Evolutionary conservation across 2,113 vertebrate species (phyloP).

Genomic region (Oryctolagus cuniculus): mOryCun1.1 NC_091439.1:43261001-43261500

Average conservation of each 20-base stretch:
- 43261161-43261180: neutral
- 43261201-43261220: constrained; percentile 53
- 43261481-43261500: too few relatives aligned
- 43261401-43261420: too few relatives aligned
- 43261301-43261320: constrained; percentile 39
- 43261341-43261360: neutral
- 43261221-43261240: constrained; percentile 43
- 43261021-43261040: constrained; percentile 76
- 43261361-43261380: neutral
- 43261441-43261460: too few relatives aligned
- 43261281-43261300: constrained; percentile 48
- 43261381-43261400: too few relatives aligned
- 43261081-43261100: constrained; percentile 74
- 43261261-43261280: constrained; percentile 2
- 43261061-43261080: constrained; percentile 76
- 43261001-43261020: constrained; percentile 79
- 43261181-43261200: constrained; percentile 53
- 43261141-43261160: constrained; percentile 62
- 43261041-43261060: constrained; percentile 81
- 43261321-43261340: neutral
- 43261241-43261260: constrained; percentile 31
- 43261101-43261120: constrained; percentile 73
- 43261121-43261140: constrained; percentile 77
- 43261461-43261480: too few relatives aligned
- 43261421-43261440: too few relatives aligned